phyloP scores from a whole-genome alignment of 2,888 invertebrate genomes.

The Ophraella communa region DNA sequence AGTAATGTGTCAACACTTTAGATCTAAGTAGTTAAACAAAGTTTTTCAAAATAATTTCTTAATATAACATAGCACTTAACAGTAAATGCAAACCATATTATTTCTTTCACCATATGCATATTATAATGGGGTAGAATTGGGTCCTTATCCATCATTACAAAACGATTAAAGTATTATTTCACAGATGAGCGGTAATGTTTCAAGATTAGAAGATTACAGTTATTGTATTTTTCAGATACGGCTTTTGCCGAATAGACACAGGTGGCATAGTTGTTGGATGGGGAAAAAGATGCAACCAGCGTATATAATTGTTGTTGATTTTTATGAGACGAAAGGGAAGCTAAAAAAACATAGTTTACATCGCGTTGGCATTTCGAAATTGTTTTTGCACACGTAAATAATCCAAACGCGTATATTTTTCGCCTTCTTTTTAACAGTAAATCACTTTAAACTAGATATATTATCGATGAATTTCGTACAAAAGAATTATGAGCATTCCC shows the following conservation, averaged over 20 bases:
- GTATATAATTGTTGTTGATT: slow-evolving; percentile 22
- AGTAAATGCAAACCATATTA: too few species aligned
- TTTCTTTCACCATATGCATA: too few species aligned
- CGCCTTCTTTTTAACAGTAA: not conserved
- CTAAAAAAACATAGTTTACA: not conserved
- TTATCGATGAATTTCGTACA: slow-evolving; percentile 27
- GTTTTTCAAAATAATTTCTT: too few species aligned
- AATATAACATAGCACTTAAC: too few species aligned
- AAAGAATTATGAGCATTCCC: slow-evolving; percentile 20
- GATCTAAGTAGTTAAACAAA: too few species aligned
- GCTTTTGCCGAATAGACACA: slow-evolving; percentile 30
- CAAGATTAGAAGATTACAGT: slow-evolving; percentile 41
- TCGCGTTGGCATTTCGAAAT: not conserved
- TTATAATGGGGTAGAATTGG: not conserved
- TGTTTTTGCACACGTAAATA: not conserved
- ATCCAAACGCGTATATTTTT: too few species aligned
- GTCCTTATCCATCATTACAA: slow-evolving; percentile 33
- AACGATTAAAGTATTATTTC: slow-evolving; percentile 47
- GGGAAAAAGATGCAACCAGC: slow-evolving; percentile 26
- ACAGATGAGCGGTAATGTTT: slow-evolving; percentile 39
- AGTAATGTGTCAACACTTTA: too few species aligned
- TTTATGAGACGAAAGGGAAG: not conserved
- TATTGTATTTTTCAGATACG: slow-evolving; percentile 37
- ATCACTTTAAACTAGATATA: slow-evolving; percentile 2
- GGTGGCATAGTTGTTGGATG: slow-evolving; percentile 32